These are phyloP conservation scores for Cantharis flavilabris DNA, from an alignment of 2,888 invertebrate species.

Conservation along the genomic window DNA sequence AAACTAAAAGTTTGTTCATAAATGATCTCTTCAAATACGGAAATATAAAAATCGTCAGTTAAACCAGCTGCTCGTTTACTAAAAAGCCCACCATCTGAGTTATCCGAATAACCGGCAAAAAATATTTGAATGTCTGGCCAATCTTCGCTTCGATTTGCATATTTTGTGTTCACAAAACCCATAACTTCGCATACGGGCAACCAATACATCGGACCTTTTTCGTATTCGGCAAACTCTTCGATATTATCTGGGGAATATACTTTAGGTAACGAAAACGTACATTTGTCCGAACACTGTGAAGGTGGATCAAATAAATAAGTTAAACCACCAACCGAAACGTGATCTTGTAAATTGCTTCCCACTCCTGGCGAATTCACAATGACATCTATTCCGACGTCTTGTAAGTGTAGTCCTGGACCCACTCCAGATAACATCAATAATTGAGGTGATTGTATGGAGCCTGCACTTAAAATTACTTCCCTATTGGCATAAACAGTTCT, in stretches of 20 bases:
- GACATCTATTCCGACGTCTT: slow-evolving; percentile 64
- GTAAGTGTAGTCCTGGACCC: slow-evolving; percentile 68
- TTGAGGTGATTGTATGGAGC: slow-evolving; percentile 83
- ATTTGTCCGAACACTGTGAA: slow-evolving; percentile 53
- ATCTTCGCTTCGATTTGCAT: slow-evolving; percentile 66
- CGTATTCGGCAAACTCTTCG: slow-evolving; percentile 64
- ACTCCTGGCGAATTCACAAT: slow-evolving; percentile 71
- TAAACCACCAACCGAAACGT: slow-evolving; percentile 79
- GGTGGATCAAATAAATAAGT: slow-evolving; percentile 73
- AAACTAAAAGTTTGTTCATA: slow-evolving; percentile 71
- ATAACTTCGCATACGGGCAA: slow-evolving; percentile 78
- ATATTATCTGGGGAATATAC: slow-evolving; percentile 65
- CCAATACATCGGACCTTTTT: slow-evolving; percentile 71
- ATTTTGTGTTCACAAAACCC: slow-evolving; percentile 78
- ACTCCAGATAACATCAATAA: slow-evolving; percentile 86
- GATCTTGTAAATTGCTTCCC: slow-evolving; percentile 82
- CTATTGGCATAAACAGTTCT: slow-evolving; percentile 63
- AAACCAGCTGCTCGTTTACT: slow-evolving; percentile 71
- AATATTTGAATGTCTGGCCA: slow-evolving; percentile 83
- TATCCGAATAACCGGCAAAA: slow-evolving; percentile 72
- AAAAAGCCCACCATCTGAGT: slow-evolving; percentile 77
- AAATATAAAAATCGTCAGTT: slow-evolving; percentile 68
- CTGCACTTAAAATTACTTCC: slow-evolving; percentile 87
- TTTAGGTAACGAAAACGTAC: slow-evolving; percentile 72
- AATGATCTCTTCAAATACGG: slow-evolving; percentile 71